phyloP scores from a whole-genome alignment of 2,797 vertebrate species.

The Macroramphosus scolopax region DNA sequence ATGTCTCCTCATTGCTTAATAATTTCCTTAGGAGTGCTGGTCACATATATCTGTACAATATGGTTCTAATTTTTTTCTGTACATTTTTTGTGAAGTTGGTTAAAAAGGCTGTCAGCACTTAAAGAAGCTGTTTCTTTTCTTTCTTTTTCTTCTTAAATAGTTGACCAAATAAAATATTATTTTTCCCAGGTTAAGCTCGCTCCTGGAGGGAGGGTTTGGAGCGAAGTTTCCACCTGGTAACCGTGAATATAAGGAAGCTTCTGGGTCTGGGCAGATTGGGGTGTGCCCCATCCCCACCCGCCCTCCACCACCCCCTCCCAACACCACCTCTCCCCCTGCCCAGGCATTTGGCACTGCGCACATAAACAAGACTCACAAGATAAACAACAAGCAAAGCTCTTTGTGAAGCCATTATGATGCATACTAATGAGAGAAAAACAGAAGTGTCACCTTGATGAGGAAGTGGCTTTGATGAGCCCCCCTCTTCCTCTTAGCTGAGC shows the following conservation, averaged over 20 bases:
- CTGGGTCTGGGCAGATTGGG: slow-evolving; percentile 80
- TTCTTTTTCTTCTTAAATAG: slow-evolving; percentile 69
- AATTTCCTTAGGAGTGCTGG: slow-evolving; percentile 98
- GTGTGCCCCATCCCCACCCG: slow-evolving; percentile 43
- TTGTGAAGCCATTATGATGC: slow-evolving; percentile 98
- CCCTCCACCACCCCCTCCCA: slow-evolving; percentile 62
- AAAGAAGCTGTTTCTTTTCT: slow-evolving; percentile 93
- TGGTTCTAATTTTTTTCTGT: slow-evolving; percentile 90
- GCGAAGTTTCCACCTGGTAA: slow-evolving; percentile 72
- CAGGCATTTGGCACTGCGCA: slow-evolving; percentile 97
- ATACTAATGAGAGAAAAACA: slow-evolving; percentile 97
- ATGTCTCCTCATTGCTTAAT: slow-evolving; percentile 97
- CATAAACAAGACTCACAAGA: slow-evolving; percentile 99
- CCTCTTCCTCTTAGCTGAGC: slow-evolving; percentile 71
- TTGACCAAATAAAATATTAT: slow-evolving; percentile 90
- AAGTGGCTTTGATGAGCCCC: slow-evolving; percentile 65
- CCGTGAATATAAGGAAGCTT: slow-evolving; percentile 83
- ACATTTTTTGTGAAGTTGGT: slow-evolving; percentile 97
- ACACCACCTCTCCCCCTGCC: slow-evolving; percentile 65
- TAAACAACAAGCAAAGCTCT: slow-evolving; percentile 99
- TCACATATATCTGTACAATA: slow-evolving; percentile 99
- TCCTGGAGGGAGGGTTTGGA: slow-evolving; percentile 61
- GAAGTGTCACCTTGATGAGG: slow-evolving; percentile 89
- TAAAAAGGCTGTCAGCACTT: slow-evolving; percentile 99
- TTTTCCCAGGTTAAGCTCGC: slow-evolving; percentile 82